Base-by-base conservation (phyloP, 2,113 vertebrate genomes). In the Oncorhynchus nerka region DNA sequence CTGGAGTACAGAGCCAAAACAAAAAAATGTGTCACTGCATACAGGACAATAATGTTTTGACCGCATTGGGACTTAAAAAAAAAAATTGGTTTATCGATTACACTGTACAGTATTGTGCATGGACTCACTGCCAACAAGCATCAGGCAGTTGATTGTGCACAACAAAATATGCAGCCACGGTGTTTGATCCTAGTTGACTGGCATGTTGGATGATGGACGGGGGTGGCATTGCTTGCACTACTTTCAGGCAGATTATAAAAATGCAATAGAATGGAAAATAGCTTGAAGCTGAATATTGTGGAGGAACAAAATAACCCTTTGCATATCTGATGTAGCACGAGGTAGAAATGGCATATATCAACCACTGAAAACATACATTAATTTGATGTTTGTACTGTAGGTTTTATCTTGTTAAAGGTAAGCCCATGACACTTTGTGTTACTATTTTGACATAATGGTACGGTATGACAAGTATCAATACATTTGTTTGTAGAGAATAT, bases 161-260 rank as follows among this genome's bases (percentile, higher is more conserved):
- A 34, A 68, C 30, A 68, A n/a, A 68, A 68, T 39, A 68, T 39
- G 67, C 30, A 45, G 30, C 67, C 19, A 20, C 19, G 0, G 6
- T 68, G 26, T 32, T 67, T 67, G 67, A 68, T 68, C 30, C 19
- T 11, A 20, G 65, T 67, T 67, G 67, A 68, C 30, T 68, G 67
- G 30, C 32, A 68, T 32, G 16, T 34, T 22, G 30, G 32, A 45
- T 15, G 28, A 45, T 8, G 11, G 32, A 68, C 15, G 67, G 28
- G 30, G 30, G 8, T 62, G 59, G 30, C 20, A 7, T 5, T n/a
- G 8, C 16, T 32, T 34, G 30, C 5, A 39, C 67, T 68, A 34
- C 19, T 68, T 68, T 34, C 67, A 68, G 28, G 28, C 16, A 68
- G 32, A 68, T 34, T 32, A 39, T 68, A 30, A 20, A 68, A 68